A percentile compares a stretch with the other conserved stretches of the same genome.
Conservation (phyloP, 2,113 vertebrate species). For the Murina feae region DNA sequence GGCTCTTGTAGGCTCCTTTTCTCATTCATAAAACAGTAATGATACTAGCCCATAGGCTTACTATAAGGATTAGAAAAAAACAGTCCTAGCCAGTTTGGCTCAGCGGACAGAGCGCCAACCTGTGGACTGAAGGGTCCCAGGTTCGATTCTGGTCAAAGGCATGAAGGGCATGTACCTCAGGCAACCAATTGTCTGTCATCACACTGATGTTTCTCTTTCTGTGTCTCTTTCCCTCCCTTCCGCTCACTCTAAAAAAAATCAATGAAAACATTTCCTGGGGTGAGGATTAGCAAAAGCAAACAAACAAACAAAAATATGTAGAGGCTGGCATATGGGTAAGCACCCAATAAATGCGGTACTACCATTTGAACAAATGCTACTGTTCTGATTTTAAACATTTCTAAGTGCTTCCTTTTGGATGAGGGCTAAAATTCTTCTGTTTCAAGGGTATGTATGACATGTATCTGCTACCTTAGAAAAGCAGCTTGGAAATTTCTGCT, state of each 20-base stretch:
- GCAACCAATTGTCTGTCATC: no score
- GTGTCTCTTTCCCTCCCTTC: no score
- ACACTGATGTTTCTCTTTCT: no score
- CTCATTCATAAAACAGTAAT: neutral
- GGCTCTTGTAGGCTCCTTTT: neutral
- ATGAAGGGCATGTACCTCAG: no score
- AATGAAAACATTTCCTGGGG: no score
- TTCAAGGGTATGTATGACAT: neutral
- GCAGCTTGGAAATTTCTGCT: neutral
- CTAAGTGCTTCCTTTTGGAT: slow-evolving; percentile 14
- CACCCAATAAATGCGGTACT: neutral
- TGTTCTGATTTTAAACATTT: slow-evolving; percentile 29
- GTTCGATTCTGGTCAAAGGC: no score
- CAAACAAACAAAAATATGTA: neutral
- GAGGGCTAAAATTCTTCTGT: neutral
- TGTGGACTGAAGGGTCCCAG: no score
- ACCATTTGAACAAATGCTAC: neutral
- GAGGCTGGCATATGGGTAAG: neutral
- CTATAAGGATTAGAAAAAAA: neutral
- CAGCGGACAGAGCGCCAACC: no score
- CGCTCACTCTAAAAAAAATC: no score
- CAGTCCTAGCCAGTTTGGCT: no score
- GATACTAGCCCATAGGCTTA: neutral
- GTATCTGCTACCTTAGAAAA: neutral
- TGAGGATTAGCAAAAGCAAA: no score